Evolutionary conservation across 2,113 vertebrate species (phyloP), one percentile per base, ranked within the genome.

Genomic region (Chloropsis cyanopogon): DNA sequence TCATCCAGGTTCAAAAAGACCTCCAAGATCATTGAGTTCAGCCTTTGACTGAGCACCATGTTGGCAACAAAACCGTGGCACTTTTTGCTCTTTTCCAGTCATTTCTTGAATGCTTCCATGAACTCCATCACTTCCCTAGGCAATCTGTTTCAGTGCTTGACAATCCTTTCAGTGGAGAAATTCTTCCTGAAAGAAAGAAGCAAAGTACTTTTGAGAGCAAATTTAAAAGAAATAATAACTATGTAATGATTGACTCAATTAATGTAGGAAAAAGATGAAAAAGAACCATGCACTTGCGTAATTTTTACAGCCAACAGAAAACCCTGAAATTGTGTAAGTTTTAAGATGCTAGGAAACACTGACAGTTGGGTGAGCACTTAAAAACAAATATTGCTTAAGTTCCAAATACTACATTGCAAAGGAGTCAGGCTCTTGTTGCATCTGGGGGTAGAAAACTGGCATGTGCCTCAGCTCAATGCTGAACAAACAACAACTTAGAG

Each of bases 11-110:
- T 83, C 0, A 0, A 41, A 56, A 53, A 70, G 35, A 33, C 42
- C 23, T 63, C 15, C 22, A 77, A 33, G 7, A 49, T 12, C 18
- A 69, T 49, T 0, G 6, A 63, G 19, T 63, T n/a, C 49, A 37
- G 25, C 18, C 29, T 68, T 60, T 46, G 61, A 53, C 10, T 20
- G 22, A 56, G 14, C 22, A 44, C 7, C 14, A 17, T 13, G 5
- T 14, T 28, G 10, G 16, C 26, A 63, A 63, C 25, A 63, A 77
- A 77, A 44, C 22, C 0, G 0, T 19, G 46, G 6, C 17, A 47
- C 8, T 56, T 47, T 33, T 41, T 42, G 3, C 35, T 22, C 16
- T 35, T 31, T 70, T 68, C 33, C 42, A 56, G 42, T 56, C 1
- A 14, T 83, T 56, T 56, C 79, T 69, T 63, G 26, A 70, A 23